A percentile compares a stretch with the other conserved stretches of the same genome.
These are phyloP conservation scores for Hypselothyrea guttata DNA, from an alignment of 2,888 invertebrate genomes.

Conservation along the genomic window DNA sequence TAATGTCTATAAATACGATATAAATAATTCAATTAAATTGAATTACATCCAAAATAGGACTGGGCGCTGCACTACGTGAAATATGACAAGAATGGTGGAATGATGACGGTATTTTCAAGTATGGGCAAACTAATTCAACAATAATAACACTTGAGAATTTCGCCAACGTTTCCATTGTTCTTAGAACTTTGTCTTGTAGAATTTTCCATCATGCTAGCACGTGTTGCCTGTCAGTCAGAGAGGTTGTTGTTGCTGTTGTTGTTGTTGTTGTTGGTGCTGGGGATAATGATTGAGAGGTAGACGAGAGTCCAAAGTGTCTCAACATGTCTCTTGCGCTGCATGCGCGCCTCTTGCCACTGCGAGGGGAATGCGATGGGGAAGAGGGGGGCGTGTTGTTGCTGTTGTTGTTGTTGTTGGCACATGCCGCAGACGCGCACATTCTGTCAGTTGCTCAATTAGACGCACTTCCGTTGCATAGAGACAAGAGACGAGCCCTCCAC, in stretches of 20 bases:
- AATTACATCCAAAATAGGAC: no score
- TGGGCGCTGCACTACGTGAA: no score
- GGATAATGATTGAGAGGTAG: slow-evolving; percentile 26
- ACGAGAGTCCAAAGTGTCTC: slow-evolving; percentile 29
- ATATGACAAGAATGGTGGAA: no score
- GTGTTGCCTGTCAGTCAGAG: slow-evolving; percentile 56
- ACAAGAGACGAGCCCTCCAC: background rate
- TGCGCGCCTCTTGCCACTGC: slow-evolving; percentile 14
- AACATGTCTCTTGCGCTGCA: slow-evolving; percentile 14
- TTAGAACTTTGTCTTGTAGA: no score
- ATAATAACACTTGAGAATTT: no score
- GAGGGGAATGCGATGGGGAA: no score
- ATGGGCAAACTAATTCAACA: no score
- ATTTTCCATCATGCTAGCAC: slow-evolving; percentile 39
- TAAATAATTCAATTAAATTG: no score
- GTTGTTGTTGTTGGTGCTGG: slow-evolving; percentile 5
- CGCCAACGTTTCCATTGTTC: no score
- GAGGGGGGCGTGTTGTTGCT: background rate
- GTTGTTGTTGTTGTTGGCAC: slow-evolving; percentile 26
- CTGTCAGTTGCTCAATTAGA: slow-evolving; percentile 73
- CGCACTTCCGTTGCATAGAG: slow-evolving; percentile 65
- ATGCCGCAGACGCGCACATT: slow-evolving; percentile 59
- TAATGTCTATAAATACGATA: no score
- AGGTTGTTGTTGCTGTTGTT: slow-evolving; percentile 4
- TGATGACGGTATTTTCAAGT: no score